Evolutionary conservation across 1,140 invertebrate species (phyloP).

Genomic region (Musca vetustissima): DNA sequence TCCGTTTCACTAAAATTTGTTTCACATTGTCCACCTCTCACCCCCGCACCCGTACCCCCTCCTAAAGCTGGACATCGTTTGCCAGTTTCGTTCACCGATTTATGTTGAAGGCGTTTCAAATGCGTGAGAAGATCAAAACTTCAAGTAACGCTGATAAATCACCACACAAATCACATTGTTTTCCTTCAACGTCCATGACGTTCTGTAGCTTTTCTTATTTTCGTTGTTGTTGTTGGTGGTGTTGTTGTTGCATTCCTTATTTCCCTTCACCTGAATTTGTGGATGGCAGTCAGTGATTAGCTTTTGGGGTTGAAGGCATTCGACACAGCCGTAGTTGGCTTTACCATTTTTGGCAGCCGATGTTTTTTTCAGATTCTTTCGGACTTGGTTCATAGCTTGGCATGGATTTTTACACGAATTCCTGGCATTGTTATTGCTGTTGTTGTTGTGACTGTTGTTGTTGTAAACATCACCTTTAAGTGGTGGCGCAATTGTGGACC

Average conservation of each 20-base stretch:
- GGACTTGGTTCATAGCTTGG: not conserved
- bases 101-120: constrained; percentile 16
- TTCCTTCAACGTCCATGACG: not conserved
- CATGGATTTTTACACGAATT: constrained; percentile 23
- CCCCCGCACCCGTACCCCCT: no score
- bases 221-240: no score
- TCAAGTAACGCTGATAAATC: constrained; percentile 21
- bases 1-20: not conserved
- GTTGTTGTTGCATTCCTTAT: no score
- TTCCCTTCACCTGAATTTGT: not conserved
- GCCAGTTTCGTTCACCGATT: no score
- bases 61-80: not conserved
- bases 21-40: no score
- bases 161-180: constrained; percentile 17
- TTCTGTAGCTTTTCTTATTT: no score
- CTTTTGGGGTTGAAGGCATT: not conserved
- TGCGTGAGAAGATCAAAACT: constrained; percentile 22
- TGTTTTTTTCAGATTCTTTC: not conserved
- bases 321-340: constrained; percentile 3
- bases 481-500: not conserved
- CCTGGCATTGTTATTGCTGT: not conserved
- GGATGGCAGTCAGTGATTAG: not conserved
- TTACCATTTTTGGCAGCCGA: constrained; percentile 20
- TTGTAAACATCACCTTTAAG: not conserved
- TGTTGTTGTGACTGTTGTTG: not conserved